Evolutionary conservation across 2,113 vertebrate genomes (phyloP).

Genomic region (Oplegnathus fasciatus): DNA sequence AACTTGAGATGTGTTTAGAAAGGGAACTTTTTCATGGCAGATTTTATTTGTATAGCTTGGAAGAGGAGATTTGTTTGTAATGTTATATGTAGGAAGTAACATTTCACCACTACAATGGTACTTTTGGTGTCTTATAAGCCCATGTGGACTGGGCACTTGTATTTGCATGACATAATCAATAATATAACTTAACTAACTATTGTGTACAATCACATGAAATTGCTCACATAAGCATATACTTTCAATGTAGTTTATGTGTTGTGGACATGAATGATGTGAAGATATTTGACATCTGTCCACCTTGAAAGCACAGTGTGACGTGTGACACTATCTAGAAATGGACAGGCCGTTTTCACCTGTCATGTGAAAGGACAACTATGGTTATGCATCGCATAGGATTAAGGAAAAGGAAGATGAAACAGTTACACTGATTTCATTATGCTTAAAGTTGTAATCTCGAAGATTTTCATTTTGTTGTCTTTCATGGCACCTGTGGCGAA

Average conservation of each 20-base stretch:
- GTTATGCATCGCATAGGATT: not conserved
- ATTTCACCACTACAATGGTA: not conserved
- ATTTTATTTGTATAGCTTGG: too few relatives aligned
- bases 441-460: too few relatives aligned
- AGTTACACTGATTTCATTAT: not conserved
- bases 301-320: not conserved
- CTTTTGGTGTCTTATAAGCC: not conserved
- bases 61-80: not conserved
- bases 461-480: too few relatives aligned
- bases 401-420: not conserved
- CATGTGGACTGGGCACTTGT: not conserved
- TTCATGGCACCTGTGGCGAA: too few relatives aligned
- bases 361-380: not conserved
- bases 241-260: not conserved
- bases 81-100: not conserved
- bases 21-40: not conserved
- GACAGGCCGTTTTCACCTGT: not conserved
- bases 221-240: not conserved
- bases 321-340: not conserved
- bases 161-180: not conserved
- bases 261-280: not conserved
- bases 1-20: not conserved
- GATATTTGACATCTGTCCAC: not conserved
- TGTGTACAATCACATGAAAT: not conserved
- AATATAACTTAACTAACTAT: not conserved